phyloP scores from a whole-genome alignment of 2,888 invertebrate species.

The Linyphia triangularis region DNA sequence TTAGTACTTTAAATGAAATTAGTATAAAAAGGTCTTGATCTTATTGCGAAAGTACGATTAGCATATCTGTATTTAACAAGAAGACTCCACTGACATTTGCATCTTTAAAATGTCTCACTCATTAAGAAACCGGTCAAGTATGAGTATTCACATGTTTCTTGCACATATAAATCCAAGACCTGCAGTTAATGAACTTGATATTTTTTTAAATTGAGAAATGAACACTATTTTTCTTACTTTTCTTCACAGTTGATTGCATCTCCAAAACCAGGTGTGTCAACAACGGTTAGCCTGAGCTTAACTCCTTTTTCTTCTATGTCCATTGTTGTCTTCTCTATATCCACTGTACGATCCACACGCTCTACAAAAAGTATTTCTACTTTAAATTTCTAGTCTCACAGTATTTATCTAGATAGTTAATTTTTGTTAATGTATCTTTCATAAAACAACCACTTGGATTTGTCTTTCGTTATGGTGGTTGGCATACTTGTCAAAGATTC shows the following conservation, averaged over 20 bases:
- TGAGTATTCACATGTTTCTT: too few species aligned
- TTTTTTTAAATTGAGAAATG: neutral
- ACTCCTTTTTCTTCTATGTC: slow-evolving; percentile 98
- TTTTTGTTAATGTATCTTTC: too few species aligned
- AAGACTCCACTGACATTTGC: too few species aligned
- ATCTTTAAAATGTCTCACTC: too few species aligned
- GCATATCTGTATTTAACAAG: neutral
- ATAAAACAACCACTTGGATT: too few species aligned
- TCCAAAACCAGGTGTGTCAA: slow-evolving; percentile 97
- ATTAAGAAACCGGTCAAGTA: too few species aligned
- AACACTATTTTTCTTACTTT: slow-evolving; percentile 77
- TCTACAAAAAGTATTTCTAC: slow-evolving; percentile 80
- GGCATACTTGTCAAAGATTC: too few species aligned
- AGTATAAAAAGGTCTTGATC: neutral
- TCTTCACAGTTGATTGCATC: slow-evolving; percentile 96
- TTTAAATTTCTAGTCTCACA: too few species aligned
- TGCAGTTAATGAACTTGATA: too few species aligned
- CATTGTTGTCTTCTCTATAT: slow-evolving; percentile 87
- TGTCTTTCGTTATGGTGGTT: too few species aligned
- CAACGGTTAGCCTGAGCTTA: slow-evolving; percentile 92
- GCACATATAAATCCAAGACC: too few species aligned
- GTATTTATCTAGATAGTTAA: too few species aligned
- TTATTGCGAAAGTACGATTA: neutral
- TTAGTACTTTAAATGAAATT: neutral
- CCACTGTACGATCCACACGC: slow-evolving; percentile 83